Evolutionary conservation across 2,888 invertebrate species (phyloP), one percentile per base, ranked within the genome.

Genomic region (Leuctra nigra): DNA sequence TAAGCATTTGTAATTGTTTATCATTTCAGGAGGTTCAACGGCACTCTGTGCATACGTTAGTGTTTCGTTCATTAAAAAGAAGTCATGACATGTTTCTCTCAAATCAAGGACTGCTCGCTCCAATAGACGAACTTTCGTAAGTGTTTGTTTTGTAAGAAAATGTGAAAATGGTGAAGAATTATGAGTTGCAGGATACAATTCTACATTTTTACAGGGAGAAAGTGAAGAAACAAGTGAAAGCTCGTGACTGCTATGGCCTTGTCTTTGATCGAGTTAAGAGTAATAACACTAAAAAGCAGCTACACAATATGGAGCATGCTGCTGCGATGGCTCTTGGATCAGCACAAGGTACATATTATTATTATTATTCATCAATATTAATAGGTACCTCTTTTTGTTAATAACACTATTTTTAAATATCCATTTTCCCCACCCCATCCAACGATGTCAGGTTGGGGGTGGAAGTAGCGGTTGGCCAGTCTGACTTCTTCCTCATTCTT

Each of bases 1-100:
- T n/a, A n/a, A n/a, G n/a, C n/a, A n/a, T n/a, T n/a, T n/a, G n/a
- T n/a, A n/a, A n/a, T n/a, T n/a, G n/a, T n/a, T n/a, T n/a, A n/a
- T 29, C 7, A 29, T 63, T 62, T 48, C 60, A 89, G 74, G 91
- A 92, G 66, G 95, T 97, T 9, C 95, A 96, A 69, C 86, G 92
- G 66, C 97, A 96, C 74, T 96, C 97, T 4, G 95, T 97, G 1
- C 97, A 97, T 70, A 97, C 96, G 0, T 75, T 97, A 61, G 95
- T 98, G 62, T 99, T 99, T 71, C 82, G 98, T 63, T 98, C 97
- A 6, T 73, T 99, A 62, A 99, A 99, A 73, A 78, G 99, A 68
- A 94, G 96, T 1, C 97, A 98, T 71, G 99, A 99, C 73, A 90
- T 97, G 87, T 99, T 98, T 72, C 76, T 96, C 47, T 83, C 90